Evolutionary conservation across 2,797 vertebrate species (phyloP).

Genomic region (Pteropus rufus): DNA sequence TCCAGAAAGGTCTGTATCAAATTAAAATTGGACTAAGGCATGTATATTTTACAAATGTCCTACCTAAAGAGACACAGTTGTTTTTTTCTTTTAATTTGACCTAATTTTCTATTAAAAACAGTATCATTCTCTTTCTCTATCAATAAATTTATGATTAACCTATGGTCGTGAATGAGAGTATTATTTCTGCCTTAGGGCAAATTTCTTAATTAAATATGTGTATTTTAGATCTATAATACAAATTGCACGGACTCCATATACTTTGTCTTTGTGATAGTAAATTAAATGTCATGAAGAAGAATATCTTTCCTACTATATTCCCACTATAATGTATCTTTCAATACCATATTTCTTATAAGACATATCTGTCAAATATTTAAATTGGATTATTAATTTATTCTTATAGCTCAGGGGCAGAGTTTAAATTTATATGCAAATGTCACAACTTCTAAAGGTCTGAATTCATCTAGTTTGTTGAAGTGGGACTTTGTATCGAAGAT

Average conservation of each 20-base stretch:
- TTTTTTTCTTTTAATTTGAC: not conserved
- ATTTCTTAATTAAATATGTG: constrained; percentile 10
- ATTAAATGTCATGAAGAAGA: constrained; percentile 49
- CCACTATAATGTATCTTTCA: constrained; percentile 1
- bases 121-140: not conserved
- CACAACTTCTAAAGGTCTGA: constrained; percentile 62
- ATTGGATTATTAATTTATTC: constrained; percentile 62
- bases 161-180: not conserved
- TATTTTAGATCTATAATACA: not conserved
- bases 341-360: constrained; percentile 55
- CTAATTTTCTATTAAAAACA: constrained; percentile 16
- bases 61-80: not conserved
- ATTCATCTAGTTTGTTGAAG: constrained; percentile 58
- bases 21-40: not conserved
- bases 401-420: constrained; percentile 42
- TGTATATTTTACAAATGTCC: not conserved
- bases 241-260: not conserved
- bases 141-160: not conserved
- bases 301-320: not conserved
- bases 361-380: constrained; percentile 65
- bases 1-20: not conserved
- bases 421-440: constrained; percentile 76
- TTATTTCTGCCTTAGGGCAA: not conserved
- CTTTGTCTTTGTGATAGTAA: constrained; percentile 29
- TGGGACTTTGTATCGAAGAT: constrained; percentile 55